Base-by-base conservation (phyloP, 2,888 invertebrate genomes). In the Gymnocheta viridis region DNA sequence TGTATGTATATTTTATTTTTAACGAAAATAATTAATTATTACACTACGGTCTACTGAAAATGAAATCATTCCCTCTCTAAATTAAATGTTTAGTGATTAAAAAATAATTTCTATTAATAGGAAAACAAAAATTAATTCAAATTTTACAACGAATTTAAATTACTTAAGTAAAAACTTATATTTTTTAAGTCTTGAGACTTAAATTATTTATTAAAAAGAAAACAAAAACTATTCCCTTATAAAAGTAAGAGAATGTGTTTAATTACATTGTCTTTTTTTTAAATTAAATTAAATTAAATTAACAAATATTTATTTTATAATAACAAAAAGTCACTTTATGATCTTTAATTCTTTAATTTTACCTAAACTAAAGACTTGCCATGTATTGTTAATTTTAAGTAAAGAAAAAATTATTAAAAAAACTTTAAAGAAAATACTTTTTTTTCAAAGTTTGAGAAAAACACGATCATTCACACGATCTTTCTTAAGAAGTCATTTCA, bases 371-470 rank as follows among this genome's bases (percentile, higher is more conserved):
- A 64, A 41, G n/a, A 24, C 58, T 62, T 80, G 70, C 66, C 58
- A 66, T 82, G 58, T 82, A 77, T 82, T 79, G 51, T 64, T 78
- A 73, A 35, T 69, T 78, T 78, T 77, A 85, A 82, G 58, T 41
- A 10, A 38, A n/a, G n/a, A n/a, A n/a, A n/a, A n/a, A n/a, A n/a
- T n/a, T n/a, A n/a, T n/a, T n/a, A n/a, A n/a, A n/a, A n/a, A n/a
- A n/a, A n/a, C n/a, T n/a, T n/a, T n/a, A n/a, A n/a, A n/a, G n/a
- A n/a, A n/a, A n/a, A n/a, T n/a, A n/a, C n/a, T n/a, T n/a, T n/a
- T n/a, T n/a, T n/a, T 32, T 32, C 6, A 10, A 32, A 5, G 32
- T 32, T 32, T 32, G 10, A 32, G 32, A 5, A 32, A 32, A n/a
- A n/a, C n/a, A n/a, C n/a, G n/a, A n/a, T n/a, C n/a, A n/a, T n/a